phyloP scores from a whole-genome alignment of 2,113 vertebrate species.

The Globicephala melas region DNA sequence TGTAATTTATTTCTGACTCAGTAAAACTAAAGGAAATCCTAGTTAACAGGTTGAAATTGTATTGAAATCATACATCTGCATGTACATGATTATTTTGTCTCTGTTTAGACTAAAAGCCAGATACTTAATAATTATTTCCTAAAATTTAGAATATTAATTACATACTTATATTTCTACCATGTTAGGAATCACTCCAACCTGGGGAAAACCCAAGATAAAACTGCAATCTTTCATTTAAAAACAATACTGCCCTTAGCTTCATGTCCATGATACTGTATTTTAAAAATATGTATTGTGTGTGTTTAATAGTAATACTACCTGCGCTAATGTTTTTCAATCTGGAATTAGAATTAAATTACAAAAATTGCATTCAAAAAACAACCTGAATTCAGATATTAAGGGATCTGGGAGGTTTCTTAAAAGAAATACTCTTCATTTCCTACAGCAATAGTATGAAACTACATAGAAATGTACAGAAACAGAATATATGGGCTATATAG shows the following conservation, averaged over 20 bases:
- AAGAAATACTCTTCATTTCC: not conserved
- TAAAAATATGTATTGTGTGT: not conserved
- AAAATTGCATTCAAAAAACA: not conserved
- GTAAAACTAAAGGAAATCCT: not conserved
- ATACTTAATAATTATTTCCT: not conserved
- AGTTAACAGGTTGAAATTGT: not conserved
- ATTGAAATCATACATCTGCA: not conserved
- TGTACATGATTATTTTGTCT: not conserved
- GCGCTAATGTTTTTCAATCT: not conserved
- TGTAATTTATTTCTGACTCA: not conserved
- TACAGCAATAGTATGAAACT: not conserved
- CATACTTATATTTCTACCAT: not conserved
- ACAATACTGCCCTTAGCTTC: not conserved
- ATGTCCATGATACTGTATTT: not conserved
- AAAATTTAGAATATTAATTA: slow-evolving; percentile 14
- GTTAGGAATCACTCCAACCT: not conserved
- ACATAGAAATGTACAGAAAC: not conserved
- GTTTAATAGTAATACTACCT: not conserved
- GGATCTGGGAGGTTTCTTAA: not conserved
- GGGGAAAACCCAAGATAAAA: not conserved
- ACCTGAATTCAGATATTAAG: not conserved
- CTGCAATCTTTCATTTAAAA: not conserved
- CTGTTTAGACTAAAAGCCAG: slow-evolving; percentile 14
- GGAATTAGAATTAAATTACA: not conserved
- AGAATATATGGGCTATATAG: not conserved